A percentile compares a stretch with the other conserved stretches of the same genome.
These are phyloP conservation scores for Rhinopomastus cyanomelas DNA, from an alignment of 2,113 vertebrate genomes.

Conservation along the genomic window DNA sequence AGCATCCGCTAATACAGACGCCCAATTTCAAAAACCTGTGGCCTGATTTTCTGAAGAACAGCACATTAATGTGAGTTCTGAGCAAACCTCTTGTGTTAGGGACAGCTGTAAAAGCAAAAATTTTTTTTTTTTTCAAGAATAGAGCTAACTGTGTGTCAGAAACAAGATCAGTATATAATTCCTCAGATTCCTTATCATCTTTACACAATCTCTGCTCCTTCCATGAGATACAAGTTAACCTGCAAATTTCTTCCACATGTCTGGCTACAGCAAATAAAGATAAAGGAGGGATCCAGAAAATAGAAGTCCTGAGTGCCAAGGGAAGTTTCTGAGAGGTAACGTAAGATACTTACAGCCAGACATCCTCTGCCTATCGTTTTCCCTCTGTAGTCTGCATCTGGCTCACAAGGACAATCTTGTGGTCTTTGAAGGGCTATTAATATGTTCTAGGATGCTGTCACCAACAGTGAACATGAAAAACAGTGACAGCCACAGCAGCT, in stretches of 20 bases:
- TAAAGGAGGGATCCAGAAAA: not conserved
- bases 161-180: not conserved
- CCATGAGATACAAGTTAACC: not conserved
- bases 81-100: not conserved
- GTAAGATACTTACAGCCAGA: not conserved
- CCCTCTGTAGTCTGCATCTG: not conserved
- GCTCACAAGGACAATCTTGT: not conserved
- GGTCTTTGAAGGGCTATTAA: not conserved
- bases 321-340: not conserved
- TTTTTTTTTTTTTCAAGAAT: rapidly evolving
- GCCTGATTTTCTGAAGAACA: conserved; percentile 1
- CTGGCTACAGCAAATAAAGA: not conserved
- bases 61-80: not conserved
- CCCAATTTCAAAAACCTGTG: conserved; percentile 3
- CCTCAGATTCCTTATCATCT: not conserved
- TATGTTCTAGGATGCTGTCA: not conserved
- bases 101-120: not conserved
- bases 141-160: not conserved
- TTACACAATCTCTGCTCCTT: not conserved
- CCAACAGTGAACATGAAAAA: rapidly evolving
- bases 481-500: not conserved
- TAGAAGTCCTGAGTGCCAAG: not conserved
- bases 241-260: not conserved
- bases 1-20: conserved; percentile 20
- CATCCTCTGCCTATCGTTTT: not conserved